Base-by-base conservation (phyloP, 2,888 invertebrate species). In the Toxonevra muliebris region DNA sequence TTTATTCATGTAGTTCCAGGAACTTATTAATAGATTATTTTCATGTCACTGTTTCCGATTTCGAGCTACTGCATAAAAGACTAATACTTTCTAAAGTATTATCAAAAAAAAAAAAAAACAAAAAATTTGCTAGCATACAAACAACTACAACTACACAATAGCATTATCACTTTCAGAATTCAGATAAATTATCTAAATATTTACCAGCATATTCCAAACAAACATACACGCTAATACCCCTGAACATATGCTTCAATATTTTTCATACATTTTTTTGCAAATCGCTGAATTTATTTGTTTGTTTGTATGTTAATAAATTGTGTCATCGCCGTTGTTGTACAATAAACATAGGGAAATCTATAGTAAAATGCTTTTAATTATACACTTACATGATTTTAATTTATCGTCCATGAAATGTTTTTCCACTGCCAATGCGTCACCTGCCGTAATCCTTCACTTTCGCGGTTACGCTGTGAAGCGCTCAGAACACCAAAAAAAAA, bases 351-450 rank as follows among this genome's bases (percentile, higher is more conserved):
- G 30, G 2, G 7, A 30, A 30, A 30, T 30, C 30, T 30, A 15
- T 45, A 19, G 64, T 58, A 50, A 58, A 9, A 58, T 52, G 58
- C 58, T 30, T 65, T 65, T 65, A 65, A 65, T 65, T 65, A 65
- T 43, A 65, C 59, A 58, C 57, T 65, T 65, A 65, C 65, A 65
- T 58, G 65, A 52, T 65, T 65, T 59, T 65, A 59, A 65, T 65
- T 65, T 65, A 65, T 65, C 52, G 65, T 17, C 17, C n/a, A 42
- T 41, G 30, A 57, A 57, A 15, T 45, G 45, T 13, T 59, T 19
- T 48, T 48, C 8, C 15, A 30, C 30, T 15, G 15, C 48, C 15
- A 48, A 13, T 45, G 1, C 48, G 48, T n/a, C 48, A 7, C 48
- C n/a, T 48, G 5, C 48, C 48, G 13, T 11, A 3, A 5, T 15